Evolutionary conservation across 2,797 vertebrate species (phyloP).

Genomic region (Paratrypauchen microcephalus): DNA sequence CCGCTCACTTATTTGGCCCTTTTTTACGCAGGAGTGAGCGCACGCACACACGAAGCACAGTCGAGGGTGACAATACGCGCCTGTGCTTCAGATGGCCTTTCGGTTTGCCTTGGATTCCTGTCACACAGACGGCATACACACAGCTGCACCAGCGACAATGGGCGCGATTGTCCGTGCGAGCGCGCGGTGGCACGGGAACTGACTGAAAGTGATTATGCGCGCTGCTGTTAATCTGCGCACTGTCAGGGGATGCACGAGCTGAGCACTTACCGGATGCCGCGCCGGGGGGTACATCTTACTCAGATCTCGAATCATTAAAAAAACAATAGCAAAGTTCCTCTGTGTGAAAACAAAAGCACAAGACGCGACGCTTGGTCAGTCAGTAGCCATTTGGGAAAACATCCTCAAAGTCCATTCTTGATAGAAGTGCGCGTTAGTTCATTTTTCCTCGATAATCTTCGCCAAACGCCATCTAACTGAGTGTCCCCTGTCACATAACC

Average conservation of each 20-base stretch:
- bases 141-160: constrained; percentile 66
- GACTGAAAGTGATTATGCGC: constrained; percentile 63
- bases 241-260: constrained; percentile 18
- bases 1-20: constrained; percentile 4
- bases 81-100: constrained; percentile 52
- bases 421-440: constrained; percentile 27
- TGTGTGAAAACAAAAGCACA: constrained; percentile 42
- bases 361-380: constrained; percentile 32
- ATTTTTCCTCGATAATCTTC: constrained; percentile 36
- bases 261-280: constrained; percentile 89
- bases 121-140: constrained; percentile 31
- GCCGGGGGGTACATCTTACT: constrained; percentile 96
- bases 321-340: constrained; percentile 76
- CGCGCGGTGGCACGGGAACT: constrained; percentile 68
- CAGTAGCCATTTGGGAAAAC: constrained; percentile 35
- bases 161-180: constrained; percentile 62
- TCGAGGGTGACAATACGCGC: constrained; percentile 59
- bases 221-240: constrained; percentile 48
- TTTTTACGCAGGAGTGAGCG: constrained; percentile 16
- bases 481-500: constrained; percentile 31
- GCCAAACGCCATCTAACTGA: not conserved
- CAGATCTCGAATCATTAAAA: constrained; percentile 91
- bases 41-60: constrained; percentile 29
- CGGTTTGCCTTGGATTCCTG: constrained; percentile 43
- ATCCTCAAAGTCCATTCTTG: constrained; percentile 58